Evolutionary conservation across 2,113 vertebrate genomes (phyloP), one percentile per base, ranked within the genome.

Genomic region (Phrynosoma blainvillii): DNA sequence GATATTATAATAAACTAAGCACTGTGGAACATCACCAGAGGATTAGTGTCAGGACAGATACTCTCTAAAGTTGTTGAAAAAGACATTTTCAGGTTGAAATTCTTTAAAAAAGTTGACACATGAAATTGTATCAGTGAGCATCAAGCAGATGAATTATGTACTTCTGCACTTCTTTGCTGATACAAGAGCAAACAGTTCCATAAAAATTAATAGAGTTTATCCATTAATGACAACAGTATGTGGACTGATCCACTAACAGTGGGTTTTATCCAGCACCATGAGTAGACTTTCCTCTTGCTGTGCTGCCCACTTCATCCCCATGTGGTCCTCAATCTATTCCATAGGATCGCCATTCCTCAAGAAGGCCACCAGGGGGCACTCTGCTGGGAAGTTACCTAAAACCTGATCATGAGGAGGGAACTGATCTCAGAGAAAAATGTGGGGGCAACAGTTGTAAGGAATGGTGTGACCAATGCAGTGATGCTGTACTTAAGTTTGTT

Each of bases 11-110:
- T 16, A n/a, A 40, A 71, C 66, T 54, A 79, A 71, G 70, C 13
- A 40, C 10, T 40, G 71, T 4, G 32, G 7, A 42, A 82, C 14
- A 66, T 62, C 85, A 90, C 75, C 27, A 85, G 86, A 93, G 16
- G 62, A 90, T 78, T 86, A 79, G 47, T 92, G 84, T 94, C 84
- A 94, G 82, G 25, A 27, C 52, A 84, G 68, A 81, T 36, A 71
- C 32, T 86, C 32, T 86, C 78, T 36, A 6, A 4, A 92, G 85
- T 23, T 3, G 87, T 0, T 74, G 85, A 91, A 36, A 92, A 36
- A 75, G 18, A 79, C 21, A 89, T 0, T 66, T 80, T 36, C 71
- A 87, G 77, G 52, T 62, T 81, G 30, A 88, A 65, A 52, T 30
- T 8, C 75, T 74, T 62, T 59, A 20, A 81, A 71, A 30, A 32